phyloP scores from a whole-genome alignment of 2,797 vertebrate genomes.

The Nothura maculosa region DNA sequence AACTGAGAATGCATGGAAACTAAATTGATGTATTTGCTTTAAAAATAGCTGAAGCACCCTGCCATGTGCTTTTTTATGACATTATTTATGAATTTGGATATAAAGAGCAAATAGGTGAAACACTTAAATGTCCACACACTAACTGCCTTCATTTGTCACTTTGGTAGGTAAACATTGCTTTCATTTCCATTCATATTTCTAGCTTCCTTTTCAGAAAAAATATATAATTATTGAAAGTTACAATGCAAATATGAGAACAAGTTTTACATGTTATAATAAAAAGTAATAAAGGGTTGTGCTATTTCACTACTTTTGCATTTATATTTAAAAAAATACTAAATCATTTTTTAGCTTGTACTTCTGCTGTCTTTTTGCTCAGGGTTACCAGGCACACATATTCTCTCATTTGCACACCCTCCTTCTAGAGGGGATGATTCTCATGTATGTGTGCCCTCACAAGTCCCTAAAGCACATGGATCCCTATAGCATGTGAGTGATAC shows the following conservation, averaged over 20 bases:
- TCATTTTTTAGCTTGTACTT: background rate
- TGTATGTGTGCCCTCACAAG: background rate
- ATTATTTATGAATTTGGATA: background rate
- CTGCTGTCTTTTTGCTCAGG: accelerated
- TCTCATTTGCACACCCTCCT: background rate
- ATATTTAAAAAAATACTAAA: background rate
- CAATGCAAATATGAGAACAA: background rate
- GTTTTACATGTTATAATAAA: background rate
- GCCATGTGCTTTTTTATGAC: background rate
- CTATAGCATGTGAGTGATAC: background rate
- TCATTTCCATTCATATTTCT: background rate
- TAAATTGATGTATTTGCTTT: background rate
- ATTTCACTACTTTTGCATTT: background rate
- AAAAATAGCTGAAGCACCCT: background rate
- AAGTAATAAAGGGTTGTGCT: background rate
- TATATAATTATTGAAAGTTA: background rate
- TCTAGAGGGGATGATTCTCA: background rate
- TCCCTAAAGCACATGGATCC: background rate
- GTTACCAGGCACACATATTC: background rate
- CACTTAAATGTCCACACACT: background rate
- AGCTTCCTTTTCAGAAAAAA: background rate
- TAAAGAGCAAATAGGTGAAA: background rate
- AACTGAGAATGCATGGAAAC: background rate
- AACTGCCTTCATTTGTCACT: background rate
- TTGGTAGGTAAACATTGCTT: background rate